Evolutionary conservation across 2,113 vertebrate species (phyloP).

Genomic region (Siphamia tubifer): DNA sequence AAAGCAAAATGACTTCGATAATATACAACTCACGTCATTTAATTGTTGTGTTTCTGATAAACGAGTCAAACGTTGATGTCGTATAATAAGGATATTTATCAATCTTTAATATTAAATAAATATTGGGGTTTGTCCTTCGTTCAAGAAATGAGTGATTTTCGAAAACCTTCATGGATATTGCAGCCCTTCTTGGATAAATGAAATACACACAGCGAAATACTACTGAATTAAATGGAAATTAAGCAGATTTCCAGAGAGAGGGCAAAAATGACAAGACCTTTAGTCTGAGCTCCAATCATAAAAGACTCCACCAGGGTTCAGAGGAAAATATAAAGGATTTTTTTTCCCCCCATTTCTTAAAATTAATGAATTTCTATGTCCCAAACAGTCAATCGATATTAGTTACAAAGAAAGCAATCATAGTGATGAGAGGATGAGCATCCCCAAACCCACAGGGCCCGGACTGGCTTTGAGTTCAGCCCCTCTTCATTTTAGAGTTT

Average conservation of each 20-base stretch:
- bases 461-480: constrained; percentile 26
- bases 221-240: constrained; percentile 4
- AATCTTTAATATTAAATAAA: no score
- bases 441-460: neutral
- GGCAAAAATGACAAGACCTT: neutral
- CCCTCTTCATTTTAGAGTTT: constrained; percentile 27
- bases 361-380: constrained; percentile 35
- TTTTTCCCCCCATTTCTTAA: constrained; percentile 31
- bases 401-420: constrained; percentile 58
- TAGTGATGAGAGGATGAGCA: constrained; percentile 38
- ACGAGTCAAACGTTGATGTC: no score
- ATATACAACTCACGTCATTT: no score
- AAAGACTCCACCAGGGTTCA: neutral
- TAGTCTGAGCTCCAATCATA: neutral
- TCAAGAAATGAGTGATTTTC: neutral
- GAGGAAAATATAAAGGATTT: constrained; percentile 22
- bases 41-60: no score
- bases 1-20: no score
- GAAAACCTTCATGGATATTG: neutral
- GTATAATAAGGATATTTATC: no score
- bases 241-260: neutral
- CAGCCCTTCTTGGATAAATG: neutral
- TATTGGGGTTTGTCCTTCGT: neutral
- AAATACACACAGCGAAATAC: neutral
- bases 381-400: constrained; percentile 8